These are phyloP conservation scores for Drosophila pectinifera DNA, from an alignment of 1,140 invertebrate species.

Conservation along the genomic window DNA sequence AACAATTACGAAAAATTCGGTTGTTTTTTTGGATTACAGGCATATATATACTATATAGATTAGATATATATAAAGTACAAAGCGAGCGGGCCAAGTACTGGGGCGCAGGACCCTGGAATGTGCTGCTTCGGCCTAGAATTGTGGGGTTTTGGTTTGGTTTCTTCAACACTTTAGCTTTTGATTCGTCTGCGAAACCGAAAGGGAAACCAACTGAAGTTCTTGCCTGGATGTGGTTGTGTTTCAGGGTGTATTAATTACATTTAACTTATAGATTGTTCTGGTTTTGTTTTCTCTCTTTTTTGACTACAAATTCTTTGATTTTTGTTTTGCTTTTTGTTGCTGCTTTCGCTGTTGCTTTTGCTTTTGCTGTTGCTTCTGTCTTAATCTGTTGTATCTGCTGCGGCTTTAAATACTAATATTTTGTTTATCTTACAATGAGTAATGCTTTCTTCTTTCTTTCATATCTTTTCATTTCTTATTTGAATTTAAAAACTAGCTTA, in stretches of 20 bases:
- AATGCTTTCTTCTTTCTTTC: conserved; percentile 30
- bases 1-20: conserved; percentile 14
- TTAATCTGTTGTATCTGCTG: conserved; percentile 29
- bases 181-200: conserved; percentile 26
- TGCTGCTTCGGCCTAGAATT: conserved; percentile 23
- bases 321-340: conserved; percentile 49
- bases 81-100: background rate
- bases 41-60: background rate
- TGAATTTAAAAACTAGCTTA: conserved; percentile 9
- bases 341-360: conserved; percentile 6
- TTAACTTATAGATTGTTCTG: conserved; percentile 34
- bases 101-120: conserved; percentile 7
- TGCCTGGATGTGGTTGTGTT: conserved; percentile 12
- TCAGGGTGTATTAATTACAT: conserved; percentile 1
- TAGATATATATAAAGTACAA: background rate
- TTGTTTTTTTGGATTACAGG: conserved; percentile 6
- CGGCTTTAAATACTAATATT: conserved; percentile 1
- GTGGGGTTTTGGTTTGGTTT: conserved; percentile 3
- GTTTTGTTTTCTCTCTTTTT: conserved; percentile 39
- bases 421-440: conserved; percentile 41
- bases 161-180: background rate
- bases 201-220: conserved; percentile 30
- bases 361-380: conserved; percentile 10
- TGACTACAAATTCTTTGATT: conserved; percentile 81
- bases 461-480: background rate